Evolutionary conservation across 2,888 invertebrate species (phyloP).

Genomic region (Pyrrhia umbra): DNA sequence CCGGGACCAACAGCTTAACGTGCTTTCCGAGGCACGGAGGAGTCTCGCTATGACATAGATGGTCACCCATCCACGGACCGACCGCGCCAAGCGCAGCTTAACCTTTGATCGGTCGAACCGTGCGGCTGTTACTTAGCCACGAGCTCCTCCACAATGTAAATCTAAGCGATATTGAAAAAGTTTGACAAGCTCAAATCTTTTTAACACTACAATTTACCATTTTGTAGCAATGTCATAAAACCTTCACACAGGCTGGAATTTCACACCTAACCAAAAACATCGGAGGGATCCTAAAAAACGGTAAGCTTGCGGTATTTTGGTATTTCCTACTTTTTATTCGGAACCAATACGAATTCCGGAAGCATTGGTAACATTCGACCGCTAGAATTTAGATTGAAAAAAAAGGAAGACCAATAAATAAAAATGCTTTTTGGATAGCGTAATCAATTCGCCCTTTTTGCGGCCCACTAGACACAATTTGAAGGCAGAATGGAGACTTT

Average conservation of each 20-base stretch:
- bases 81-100: too few species aligned
- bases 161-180: too few species aligned
- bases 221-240: neutral
- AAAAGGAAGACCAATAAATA: constrained; percentile 74
- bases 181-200: too few species aligned
- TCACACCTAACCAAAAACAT: constrained; percentile 15
- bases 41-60: too few species aligned
- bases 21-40: too few species aligned
- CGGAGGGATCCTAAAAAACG: constrained; percentile 57
- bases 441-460: constrained; percentile 76
- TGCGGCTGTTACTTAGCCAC: too few species aligned
- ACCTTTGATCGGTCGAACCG: too few species aligned
- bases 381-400: constrained; percentile 80
- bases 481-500: constrained; percentile 62
- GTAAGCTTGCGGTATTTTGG: constrained; percentile 70
- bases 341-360: constrained; percentile 73
- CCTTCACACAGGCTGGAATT: neutral
- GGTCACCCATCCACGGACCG: too few species aligned
- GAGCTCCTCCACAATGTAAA: too few species aligned
- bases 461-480: constrained; percentile 69
- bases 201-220: neutral
- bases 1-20: too few species aligned
- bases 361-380: constrained; percentile 67
- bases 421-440: constrained; percentile 73
- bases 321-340: constrained; percentile 71